Evolutionary conservation across 2,113 vertebrate species (phyloP).

Genomic region (Shinisaurus crocodilurus): DNA sequence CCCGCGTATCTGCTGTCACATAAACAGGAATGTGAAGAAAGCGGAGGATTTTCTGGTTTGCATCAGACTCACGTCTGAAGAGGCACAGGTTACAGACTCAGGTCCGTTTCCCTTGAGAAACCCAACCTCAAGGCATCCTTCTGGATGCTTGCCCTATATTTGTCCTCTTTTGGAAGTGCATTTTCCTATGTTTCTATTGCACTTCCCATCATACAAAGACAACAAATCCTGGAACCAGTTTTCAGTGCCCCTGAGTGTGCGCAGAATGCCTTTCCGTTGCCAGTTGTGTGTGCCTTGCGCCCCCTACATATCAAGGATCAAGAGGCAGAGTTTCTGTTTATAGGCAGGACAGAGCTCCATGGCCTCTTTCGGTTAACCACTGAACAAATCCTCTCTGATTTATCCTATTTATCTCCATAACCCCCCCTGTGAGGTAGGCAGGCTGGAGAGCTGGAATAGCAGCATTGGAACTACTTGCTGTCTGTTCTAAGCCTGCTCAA

Average conservation of each 20-base stretch:
- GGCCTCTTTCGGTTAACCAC: not conserved
- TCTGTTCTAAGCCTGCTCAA: not conserved
- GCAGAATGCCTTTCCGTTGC: not conserved
- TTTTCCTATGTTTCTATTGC: not conserved
- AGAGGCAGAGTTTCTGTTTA: not conserved
- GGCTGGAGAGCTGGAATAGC: not conserved
- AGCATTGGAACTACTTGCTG: not conserved
- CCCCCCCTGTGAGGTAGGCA: not conserved
- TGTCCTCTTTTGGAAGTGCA: not conserved
- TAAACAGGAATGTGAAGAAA: not conserved
- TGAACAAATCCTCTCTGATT: too few relatives aligned
- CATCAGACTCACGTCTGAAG: not conserved
- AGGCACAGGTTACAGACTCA: not conserved
- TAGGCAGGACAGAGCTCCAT: not conserved
- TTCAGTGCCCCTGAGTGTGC: not conserved
- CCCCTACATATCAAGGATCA: not conserved
- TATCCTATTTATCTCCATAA: not conserved
- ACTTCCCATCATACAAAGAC: not conserved
- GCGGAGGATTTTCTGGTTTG: not conserved
- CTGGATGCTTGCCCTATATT: not conserved
- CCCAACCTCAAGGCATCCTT: not conserved
- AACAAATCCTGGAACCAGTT: not conserved
- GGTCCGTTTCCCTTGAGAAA: not conserved
- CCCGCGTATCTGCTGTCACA: not conserved
- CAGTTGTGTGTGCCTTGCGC: not conserved